Evolutionary conservation across 2,113 vertebrate species (phyloP).

Genomic region (Mesocricetus auratus): DNA sequence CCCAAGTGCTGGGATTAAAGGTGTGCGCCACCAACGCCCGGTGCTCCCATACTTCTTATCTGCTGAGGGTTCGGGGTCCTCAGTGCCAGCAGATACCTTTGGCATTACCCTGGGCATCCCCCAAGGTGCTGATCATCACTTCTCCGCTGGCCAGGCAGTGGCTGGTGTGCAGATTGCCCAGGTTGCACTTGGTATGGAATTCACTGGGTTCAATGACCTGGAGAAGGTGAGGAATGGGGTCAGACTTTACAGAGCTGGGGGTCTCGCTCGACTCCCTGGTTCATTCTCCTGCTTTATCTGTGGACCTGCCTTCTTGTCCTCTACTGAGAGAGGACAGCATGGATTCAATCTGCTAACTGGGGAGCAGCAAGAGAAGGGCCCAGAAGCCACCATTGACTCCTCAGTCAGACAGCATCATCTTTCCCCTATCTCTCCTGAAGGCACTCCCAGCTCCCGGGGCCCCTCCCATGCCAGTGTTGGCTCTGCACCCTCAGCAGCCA

Average conservation of each 20-base stretch:
- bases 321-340: not conserved
- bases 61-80: not conserved
- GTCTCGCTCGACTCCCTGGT: not conserved
- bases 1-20: too few relatives aligned
- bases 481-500: not conserved
- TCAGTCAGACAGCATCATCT: not conserved
- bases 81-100: constrained; percentile 88
- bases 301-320: not conserved
- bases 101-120: constrained; percentile 91
- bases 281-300: not conserved
- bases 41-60: not conserved
- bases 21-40: too few relatives aligned
- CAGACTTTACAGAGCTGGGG: not conserved
- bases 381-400: not conserved
- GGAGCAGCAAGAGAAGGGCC: not conserved
- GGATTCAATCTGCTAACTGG: not conserved
- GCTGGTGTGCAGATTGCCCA: constrained; percentile 92
- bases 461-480: not conserved
- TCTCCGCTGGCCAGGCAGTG: constrained; percentile 95
- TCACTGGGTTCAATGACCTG: constrained; percentile 93
- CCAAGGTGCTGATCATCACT: constrained; percentile 94
- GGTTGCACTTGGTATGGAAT: constrained; percentile 89
- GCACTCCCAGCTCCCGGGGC: not conserved
- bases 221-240: fast-evolving
- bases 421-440: not conserved